phyloP scores from a whole-genome alignment of 2,888 invertebrate species.

The Petrophora chlorosata region DNA sequence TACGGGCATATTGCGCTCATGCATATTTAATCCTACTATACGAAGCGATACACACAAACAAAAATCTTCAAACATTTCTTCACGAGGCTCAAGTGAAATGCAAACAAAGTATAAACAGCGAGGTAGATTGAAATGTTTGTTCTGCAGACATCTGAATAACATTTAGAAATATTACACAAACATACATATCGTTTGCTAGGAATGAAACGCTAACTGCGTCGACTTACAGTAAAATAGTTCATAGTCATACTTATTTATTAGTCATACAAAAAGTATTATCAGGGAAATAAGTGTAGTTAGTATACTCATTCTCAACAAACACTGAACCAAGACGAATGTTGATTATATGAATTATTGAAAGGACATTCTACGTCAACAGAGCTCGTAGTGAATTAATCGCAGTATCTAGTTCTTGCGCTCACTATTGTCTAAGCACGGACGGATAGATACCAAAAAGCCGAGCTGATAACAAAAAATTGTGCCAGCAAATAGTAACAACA shows the following conservation, averaged over 20 bases:
- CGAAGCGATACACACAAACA: slow-evolving; percentile 41
- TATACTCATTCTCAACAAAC: not conserved
- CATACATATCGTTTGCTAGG: slow-evolving; percentile 39
- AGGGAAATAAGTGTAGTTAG: slow-evolving; percentile 9
- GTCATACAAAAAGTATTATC: slow-evolving; percentile 21
- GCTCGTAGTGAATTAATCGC: no score
- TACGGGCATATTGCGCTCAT: slow-evolving; percentile 37
- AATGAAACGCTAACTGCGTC: slow-evolving; percentile 44
- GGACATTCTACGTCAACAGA: no score
- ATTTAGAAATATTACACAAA: slow-evolving; percentile 27
- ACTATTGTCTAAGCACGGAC: no score
- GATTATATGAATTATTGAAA: no score
- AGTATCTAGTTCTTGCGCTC: no score
- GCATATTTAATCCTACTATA: slow-evolving; percentile 44
- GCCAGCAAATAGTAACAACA: no score
- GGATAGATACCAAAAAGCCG: no score
- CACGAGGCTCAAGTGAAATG: slow-evolving; percentile 47
- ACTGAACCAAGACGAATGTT: no score
- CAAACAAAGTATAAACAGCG: slow-evolving; percentile 55
- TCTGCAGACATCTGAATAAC: slow-evolving; percentile 40
- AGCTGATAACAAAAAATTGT: no score
- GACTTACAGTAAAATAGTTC: slow-evolving; percentile 30
- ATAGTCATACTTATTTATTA: slow-evolving; percentile 37
- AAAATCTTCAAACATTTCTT: slow-evolving; percentile 41
- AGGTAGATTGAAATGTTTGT: slow-evolving; percentile 69